These are phyloP conservation scores for Leptopterna dolabrata DNA, from an alignment of 2,888 invertebrate species.

Conservation along the genomic window DNA sequence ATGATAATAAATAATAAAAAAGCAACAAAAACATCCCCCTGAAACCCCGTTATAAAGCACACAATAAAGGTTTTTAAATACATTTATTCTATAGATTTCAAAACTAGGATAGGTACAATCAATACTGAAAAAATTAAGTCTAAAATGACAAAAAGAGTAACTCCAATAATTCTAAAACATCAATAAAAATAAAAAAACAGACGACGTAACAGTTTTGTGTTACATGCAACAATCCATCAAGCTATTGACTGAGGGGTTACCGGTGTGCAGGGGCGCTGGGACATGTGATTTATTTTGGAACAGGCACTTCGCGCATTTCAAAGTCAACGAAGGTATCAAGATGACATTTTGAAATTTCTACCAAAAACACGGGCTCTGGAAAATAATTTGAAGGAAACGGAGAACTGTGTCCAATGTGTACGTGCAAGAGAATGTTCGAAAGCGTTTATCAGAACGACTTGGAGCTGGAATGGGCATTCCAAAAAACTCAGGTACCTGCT, in stretches of 20 bases:
- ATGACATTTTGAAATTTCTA: neutral
- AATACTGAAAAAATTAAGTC: neutral
- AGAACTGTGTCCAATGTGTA: too few species aligned
- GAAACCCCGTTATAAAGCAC: neutral
- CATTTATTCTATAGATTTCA: neutral
- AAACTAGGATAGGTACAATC: neutral
- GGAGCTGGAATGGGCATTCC: neutral
- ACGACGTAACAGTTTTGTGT: neutral
- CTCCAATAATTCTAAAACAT: neutral
- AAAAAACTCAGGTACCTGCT: too few species aligned
- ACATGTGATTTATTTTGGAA: neutral
- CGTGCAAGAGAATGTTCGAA: neutral
- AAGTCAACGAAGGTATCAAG: neutral
- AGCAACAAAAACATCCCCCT: neutral
- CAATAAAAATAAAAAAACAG: neutral
- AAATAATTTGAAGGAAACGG: neutral
- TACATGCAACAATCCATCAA: slow-evolving; percentile 33
- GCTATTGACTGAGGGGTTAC: neutral
- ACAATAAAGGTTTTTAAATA: neutral
- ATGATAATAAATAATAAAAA: too few species aligned
- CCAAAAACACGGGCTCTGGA: neutral
- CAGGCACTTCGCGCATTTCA: neutral
- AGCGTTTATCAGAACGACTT: neutral
- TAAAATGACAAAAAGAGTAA: neutral
- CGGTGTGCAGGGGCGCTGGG: neutral